Evolutionary conservation across 2,797 vertebrate species (phyloP), one percentile per base, ranked within the genome.

Genomic region (Phrynocephalus guinanensis): DNA sequence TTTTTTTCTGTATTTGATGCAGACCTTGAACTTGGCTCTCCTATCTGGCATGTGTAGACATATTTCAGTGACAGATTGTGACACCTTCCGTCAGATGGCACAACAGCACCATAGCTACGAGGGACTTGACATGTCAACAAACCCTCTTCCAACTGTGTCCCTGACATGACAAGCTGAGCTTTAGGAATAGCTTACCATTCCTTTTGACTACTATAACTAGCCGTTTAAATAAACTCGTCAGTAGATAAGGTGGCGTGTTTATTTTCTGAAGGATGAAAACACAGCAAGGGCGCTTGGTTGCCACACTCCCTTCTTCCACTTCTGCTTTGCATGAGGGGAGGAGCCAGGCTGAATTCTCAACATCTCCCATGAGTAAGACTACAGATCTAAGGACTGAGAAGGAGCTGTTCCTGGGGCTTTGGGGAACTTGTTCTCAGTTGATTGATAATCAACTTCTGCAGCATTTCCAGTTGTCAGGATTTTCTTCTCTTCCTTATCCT

Each of bases 41-140:
- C 22, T 70, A 76, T 87, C 77, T 87, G 86, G 80, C 80, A 78
- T 87, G 63, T 70, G 18, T 77, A 24, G 73, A 87, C 80, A 87
- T 87, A 56, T 68, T 87, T 87, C 72, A 77, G 73, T 87, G 86
- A 87, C 86, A 83, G 86, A 38, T 77, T 63, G 38, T 87, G 86
- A 87, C 80, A 82, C 66, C 72, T 78, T 83, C 72, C 20, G 80
- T 87, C 86, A 77, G 86, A 82, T 87, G 86, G 73, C 63, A 68
- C 30, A 82, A 87, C 48, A 83, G 73, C 86, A 87, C 86, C 86
- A 77, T 87, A 68, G 80, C 48, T 87, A 87, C 86, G 30, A 38
- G 60, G 76, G 77, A 33, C 80, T 16, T 50, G 73, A 70, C 44
- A 33, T 77, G 72, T 83, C 86, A 87, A 87, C 86, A 87, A 87